Evolutionary conservation across 1,140 invertebrate genomes (phyloP).

Genomic region (Condylostylus longicornis): DNA sequence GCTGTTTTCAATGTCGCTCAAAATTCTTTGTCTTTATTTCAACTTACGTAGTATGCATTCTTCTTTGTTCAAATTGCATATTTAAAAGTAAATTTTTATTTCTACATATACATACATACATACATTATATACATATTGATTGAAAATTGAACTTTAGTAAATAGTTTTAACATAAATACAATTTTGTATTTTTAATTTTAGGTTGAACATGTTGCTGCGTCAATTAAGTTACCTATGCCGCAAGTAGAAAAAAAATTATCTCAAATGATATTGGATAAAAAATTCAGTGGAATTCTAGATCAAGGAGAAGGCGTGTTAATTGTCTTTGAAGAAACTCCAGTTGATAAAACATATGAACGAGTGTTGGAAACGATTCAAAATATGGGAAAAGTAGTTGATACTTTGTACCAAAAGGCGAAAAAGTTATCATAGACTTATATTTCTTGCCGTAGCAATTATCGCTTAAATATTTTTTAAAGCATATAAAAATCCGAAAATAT

Average conservation of each 20-base stretch:
- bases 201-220: constrained; percentile 65
- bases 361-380: constrained; percentile 93
- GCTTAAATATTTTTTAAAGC: no score
- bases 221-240: constrained; percentile 75
- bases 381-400: constrained; percentile 98
- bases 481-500: no score
- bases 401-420: constrained; percentile 95
- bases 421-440: constrained; percentile 93
- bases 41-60: no score
- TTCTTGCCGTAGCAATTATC: no score
- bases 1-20: neutral
- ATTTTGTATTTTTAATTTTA: constrained; percentile 23
- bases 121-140: no score
- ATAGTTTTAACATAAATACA: neutral
- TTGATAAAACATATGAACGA: constrained; percentile 94
- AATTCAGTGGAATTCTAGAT: constrained; percentile 91
- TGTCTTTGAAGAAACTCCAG: constrained; percentile 88
- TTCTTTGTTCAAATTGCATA: no score
- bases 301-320: constrained; percentile 94
- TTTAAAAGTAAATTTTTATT: neutral
- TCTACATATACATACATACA: neutral
- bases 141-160: no score
- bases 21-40: neutral
- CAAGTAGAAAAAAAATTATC: constrained; percentile 97
- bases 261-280: constrained; percentile 99